Evolutionary conservation across 2,888 invertebrate species (phyloP), one percentile per base, ranked within the genome.

Genomic region (Escarpia spicata): DNA sequence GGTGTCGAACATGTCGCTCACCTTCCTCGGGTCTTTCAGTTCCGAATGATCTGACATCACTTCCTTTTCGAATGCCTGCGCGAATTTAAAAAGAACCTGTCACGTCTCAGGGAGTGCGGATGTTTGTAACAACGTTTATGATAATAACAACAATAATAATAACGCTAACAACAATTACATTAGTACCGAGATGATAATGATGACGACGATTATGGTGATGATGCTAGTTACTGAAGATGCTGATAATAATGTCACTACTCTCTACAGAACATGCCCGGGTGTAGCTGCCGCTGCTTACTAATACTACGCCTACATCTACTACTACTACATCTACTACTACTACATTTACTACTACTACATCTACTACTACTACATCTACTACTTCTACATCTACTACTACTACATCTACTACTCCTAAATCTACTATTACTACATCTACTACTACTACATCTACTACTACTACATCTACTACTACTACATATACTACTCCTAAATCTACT

Each of bases 371-470:
- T 4, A 58, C 92, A 10, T 6, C 92, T 92, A 43, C 92, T 4
- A 37, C 92, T 3, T 2, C 92, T 92, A 37, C 92, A 0, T 31
- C 91, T 92, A 31, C 91, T 91, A 31, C 1, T 2, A 31, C 37
- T 37, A 31, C 91, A 0, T 1, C 91, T 91, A 91, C 91, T 2
- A 31, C 91, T 37, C 92, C 92, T 43, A 92, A n/a, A n/a, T n/a
- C 92, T 43, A 92, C 92, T 92, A 92, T 92, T 37, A 92, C 92
- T 37, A 92, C 92, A 0, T 2, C 92, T 37, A 92, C 92, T 37
- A 92, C 92, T 92, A 92, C 92, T 37, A 92, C 92, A 0, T 92
- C 92, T 92, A 92, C 92, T 37, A 92, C 92, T 37, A 92, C 92
- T 92, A 92, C 92, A 0, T 92, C 92, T 3, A 92, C 91, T 3